phyloP scores from a whole-genome alignment of 2,888 invertebrate species.

The Cataglyphis albicans region DNA sequence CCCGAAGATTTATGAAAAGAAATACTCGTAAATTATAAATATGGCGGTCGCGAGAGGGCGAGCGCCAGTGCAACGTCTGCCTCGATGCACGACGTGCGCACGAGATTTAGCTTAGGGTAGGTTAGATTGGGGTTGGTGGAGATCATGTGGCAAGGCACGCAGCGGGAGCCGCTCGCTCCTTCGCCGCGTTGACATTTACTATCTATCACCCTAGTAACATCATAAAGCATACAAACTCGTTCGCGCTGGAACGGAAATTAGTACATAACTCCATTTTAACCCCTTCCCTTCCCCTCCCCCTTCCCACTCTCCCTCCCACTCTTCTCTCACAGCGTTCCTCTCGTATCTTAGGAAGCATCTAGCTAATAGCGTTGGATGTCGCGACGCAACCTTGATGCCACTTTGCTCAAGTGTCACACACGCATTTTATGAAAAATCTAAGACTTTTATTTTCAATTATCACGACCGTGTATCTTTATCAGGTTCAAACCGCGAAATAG shows the following conservation, averaged over 20 bases:
- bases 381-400: constrained; percentile 10
- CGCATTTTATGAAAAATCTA: constrained; percentile 27
- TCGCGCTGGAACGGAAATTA: constrained; percentile 66
- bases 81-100: constrained; percentile 68
- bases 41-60: constrained; percentile 47
- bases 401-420: constrained; percentile 19
- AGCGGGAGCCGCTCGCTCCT: constrained; percentile 31
- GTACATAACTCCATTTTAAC: constrained; percentile 63
- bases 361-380: constrained; percentile 58
- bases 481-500: too few species aligned
- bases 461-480: too few species aligned
- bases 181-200: constrained; percentile 66
- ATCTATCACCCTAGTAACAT: constrained; percentile 68
- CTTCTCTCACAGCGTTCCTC: not conserved
- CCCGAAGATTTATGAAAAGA: constrained; percentile 77
- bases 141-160: constrained; percentile 9
- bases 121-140: constrained; percentile 2
- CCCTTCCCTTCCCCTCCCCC: not conserved
- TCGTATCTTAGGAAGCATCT: constrained; percentile 56
- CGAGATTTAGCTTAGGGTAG: constrained; percentile 29
- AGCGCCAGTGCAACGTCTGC: not conserved
- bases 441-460: not conserved
- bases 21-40: constrained; percentile 78
- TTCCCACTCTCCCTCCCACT: not conserved
- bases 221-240: constrained; percentile 71